Evolutionary conservation across 2,797 vertebrate species (phyloP), one percentile per base, ranked within the genome.

Genomic region (Serranus cabrilla): DNA sequence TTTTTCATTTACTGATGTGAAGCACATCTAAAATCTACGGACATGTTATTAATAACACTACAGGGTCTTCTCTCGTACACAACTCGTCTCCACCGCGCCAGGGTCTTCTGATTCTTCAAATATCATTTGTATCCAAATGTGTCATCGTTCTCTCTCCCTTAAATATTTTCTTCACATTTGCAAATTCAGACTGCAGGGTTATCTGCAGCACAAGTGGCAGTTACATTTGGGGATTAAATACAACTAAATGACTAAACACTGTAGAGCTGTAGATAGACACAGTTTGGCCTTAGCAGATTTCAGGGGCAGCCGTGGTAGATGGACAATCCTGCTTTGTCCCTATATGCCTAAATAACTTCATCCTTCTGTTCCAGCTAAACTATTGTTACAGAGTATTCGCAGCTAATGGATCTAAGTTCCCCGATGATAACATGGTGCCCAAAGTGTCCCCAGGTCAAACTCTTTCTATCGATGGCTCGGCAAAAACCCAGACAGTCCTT

Each of bases 11-110:
- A 98, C 96, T 97, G 97, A 98, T 99, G 97, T 98, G 97, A 96
- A 97, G 96, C 96, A 97, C 97, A 97, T 97, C 97, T 98, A 99
- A 96, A 97, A 96, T 89, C 97, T 99, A 98, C 97, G 89, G 96
- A 98, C 97, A 99, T 97, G 96, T 95, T 98, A 97, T 92, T 81
- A 89, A 88, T 92, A 91, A 94, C 95, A 97, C 96, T 97, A 98
- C 95, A 97, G 95, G 95, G 96, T 97, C 77, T 71, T 86, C 74
- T 78, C 74, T 96, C 95, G 93, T 96, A 89, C 91, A 95, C 95
- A 97, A 96, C 96, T 97, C 96, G 96, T 96, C 96, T 96, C 94
- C 84, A 84, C 81, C 80, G 67, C 34, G 37, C 77, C 88, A 89
- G 84, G 83, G 86, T 84, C 57, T 77, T 80, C 83, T 80, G 78